Evolutionary conservation across 1,140 invertebrate species (phyloP), one percentile per base, ranked within the genome.

Genomic region (Acarapis woodi): DNA sequence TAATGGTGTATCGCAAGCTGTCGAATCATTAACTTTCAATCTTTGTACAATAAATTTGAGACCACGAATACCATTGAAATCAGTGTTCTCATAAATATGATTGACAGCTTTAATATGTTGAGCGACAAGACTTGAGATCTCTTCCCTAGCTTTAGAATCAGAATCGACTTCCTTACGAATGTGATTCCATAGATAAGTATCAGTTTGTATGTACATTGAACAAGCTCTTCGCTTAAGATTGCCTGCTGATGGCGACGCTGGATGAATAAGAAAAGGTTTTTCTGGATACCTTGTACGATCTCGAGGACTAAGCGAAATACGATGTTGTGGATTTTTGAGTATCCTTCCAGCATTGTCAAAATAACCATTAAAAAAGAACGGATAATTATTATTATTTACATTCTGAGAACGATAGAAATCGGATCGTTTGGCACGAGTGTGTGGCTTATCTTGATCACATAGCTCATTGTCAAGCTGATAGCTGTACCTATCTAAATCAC

Each of bases 51-150:
- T 82, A 66, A 97, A 97, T 59, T 85, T 79, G 46, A 96, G 82
- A 48, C 90, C 87, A 37, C 74, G 66, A 59, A 93, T 75, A 19
- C 79, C 76, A 56, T 79, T 71, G 58, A 97, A 97, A 53, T 71
- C 74, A 24, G 87, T 93, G 54, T 78, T 73, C 46, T 75, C 66
- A 58, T 97, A 97, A 53, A 97, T 97, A 52, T 79, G 79, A 63
- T 94, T 96, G 44, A 96, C 82, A 37, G 87, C 88, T 48, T 85
- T 88, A 32, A 97, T 85, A 55, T 97, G 90, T 56, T 87, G 85
- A 26, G 85, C 80, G 55, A 97, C 93, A 39, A 97, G 61, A 1
- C 83, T 85, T 38, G 88, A 64, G 51, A 97, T 96, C 63, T 97
- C 88, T 58, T 97, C 87, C 34, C 77, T 62, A 5, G 80, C 87